Conservation (phyloP, 2,888 invertebrate genomes). For the Tanytarsus gracilentus region DNA sequence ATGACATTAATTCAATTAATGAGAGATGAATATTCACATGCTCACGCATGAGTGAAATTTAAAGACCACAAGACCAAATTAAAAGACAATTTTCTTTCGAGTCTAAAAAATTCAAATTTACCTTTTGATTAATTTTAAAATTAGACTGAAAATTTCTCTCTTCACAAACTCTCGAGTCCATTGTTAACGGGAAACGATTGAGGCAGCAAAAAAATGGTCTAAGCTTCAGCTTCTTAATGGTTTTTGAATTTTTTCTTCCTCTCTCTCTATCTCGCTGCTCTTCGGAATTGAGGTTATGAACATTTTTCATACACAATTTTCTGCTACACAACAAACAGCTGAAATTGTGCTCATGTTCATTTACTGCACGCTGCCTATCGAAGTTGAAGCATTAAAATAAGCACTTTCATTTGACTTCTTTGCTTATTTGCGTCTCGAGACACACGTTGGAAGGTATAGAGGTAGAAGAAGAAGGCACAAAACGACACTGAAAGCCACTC, state of each 20-base stretch:
- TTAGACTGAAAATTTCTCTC: background rate
- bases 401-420: no score
- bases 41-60: no score
- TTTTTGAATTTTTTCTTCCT: conserved; percentile 7
- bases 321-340: background rate
- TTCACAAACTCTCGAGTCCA: background rate
- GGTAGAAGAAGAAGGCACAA: background rate
- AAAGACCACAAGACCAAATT: no score
- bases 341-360: conserved; percentile 1
- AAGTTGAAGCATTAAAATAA: background rate
- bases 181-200: background rate
- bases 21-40: no score
- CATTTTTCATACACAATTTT: conserved; percentile 24
- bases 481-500: conserved; percentile 21
- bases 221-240: conserved; percentile 17
- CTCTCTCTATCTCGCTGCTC: background rate
- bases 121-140: background rate
- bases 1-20: no score
- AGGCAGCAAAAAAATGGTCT: background rate
- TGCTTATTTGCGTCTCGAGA: no score
- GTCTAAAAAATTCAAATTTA: background rate
- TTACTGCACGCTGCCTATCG: background rate
- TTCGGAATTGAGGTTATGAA: conserved; percentile 18
- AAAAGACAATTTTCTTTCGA: no score
- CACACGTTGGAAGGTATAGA: no score